Conservation (phyloP, 2,113 vertebrate genomes). For the Pygoscelis antarcticus region DNA sequence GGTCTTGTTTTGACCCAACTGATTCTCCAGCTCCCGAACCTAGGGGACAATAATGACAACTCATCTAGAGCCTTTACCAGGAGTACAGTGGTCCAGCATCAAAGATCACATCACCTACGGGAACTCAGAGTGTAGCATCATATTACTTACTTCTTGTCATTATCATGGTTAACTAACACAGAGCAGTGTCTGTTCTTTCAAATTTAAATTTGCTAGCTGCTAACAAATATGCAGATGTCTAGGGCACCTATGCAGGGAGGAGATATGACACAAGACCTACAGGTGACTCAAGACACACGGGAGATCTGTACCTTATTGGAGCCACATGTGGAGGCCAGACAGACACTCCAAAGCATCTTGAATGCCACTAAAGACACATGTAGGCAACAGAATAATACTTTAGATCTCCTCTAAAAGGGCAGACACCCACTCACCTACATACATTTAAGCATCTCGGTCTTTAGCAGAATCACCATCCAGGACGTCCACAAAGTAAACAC, state of each 20-base stretch:
- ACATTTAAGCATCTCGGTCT: not conserved
- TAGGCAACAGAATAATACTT: not conserved
- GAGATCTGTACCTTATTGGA: not conserved
- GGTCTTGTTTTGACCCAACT: constrained; percentile 73
- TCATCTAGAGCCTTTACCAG: not conserved
- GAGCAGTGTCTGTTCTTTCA: not conserved
- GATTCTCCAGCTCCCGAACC: constrained; percentile 90
- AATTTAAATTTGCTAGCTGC: not conserved
- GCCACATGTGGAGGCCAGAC: not conserved
- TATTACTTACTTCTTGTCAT: not conserved
- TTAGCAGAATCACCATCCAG: not conserved
- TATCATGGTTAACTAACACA: not conserved
- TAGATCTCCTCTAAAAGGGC: not conserved
- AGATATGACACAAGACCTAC: not conserved
- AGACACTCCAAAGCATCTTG: not conserved
- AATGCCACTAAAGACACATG: not conserved
- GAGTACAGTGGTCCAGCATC: not conserved
- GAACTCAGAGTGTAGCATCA: not conserved
- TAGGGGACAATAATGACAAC: constrained; percentile 24
- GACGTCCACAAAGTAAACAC: not conserved
- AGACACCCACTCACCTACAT: not conserved
- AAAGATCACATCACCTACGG: not conserved
- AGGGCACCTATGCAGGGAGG: not conserved
- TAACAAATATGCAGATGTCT: not conserved
- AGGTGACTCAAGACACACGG: not conserved